Evolutionary conservation across 2,888 invertebrate genomes (phyloP).

Genomic region (Phragmatobia fuliginosa): DNA sequence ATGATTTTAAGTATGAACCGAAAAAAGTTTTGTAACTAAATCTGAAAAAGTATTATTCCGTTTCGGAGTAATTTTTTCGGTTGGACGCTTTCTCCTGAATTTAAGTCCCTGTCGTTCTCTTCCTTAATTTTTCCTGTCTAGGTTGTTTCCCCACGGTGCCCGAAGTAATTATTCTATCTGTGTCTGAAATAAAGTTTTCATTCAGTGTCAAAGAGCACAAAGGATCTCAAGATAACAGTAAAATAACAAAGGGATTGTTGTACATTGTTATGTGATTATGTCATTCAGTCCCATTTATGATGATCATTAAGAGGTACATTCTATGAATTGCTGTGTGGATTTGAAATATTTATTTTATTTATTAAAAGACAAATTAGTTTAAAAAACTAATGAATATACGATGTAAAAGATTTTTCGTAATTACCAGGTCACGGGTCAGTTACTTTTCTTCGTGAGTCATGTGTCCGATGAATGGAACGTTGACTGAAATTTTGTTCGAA

Average conservation of each 20-base stretch:
- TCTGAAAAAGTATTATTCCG: slow-evolving; percentile 41
- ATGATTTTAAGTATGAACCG: slow-evolving; percentile 36
- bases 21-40: slow-evolving; percentile 36
- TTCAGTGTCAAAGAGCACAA: slow-evolving; percentile 35
- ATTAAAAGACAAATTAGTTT: neutral
- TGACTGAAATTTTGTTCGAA: no score
- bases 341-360: neutral
- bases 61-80: slow-evolving; percentile 51
- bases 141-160: slow-evolving; percentile 34
- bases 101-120: slow-evolving; percentile 29
- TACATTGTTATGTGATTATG: slow-evolving; percentile 22
- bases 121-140: slow-evolving; percentile 39
- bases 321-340: neutral
- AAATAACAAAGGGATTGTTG: slow-evolving; percentile 26
- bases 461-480: no score
- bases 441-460: no score
- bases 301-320: neutral
- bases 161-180: slow-evolving; percentile 50
- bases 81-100: slow-evolving; percentile 42
- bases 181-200: slow-evolving; percentile 39
- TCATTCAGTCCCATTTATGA: neutral
- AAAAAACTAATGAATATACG: no score
- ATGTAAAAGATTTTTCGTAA: no score
- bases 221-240: slow-evolving; percentile 31
- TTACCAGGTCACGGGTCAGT: no score